Evolutionary conservation across 2,113 vertebrate species (phyloP).

Genomic region (Lophochroa leadbeateri): DNA sequence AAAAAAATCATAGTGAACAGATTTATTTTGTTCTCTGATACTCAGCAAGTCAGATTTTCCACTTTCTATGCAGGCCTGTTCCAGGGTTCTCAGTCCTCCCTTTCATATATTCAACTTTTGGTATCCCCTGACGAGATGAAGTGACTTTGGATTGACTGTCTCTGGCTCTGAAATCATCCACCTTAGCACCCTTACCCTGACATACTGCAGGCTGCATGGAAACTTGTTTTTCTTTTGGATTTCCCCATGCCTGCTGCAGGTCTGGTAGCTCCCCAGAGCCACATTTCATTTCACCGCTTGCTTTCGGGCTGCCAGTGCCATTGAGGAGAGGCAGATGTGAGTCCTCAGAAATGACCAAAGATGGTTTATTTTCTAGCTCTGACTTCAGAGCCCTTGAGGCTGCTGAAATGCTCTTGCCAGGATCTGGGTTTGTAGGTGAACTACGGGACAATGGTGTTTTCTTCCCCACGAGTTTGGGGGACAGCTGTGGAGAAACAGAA

Average conservation of each 20-base stretch:
- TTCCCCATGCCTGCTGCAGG: neutral
- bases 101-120: neutral
- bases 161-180: neutral
- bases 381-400: slow-evolving; percentile 25
- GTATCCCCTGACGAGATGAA: neutral
- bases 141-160: slow-evolving; percentile 22
- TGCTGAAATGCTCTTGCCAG: neutral
- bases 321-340: neutral
- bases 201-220: neutral
- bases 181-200: neutral
- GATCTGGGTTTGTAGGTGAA: slow-evolving; percentile 55
- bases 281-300: neutral
- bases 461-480: slow-evolving; percentile 70
- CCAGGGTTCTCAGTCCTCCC: neutral
- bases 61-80: no score
- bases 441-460: slow-evolving; percentile 22
- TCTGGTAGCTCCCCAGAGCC: neutral
- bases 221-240: neutral
- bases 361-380: slow-evolving; percentile 36
- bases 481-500: slow-evolving; percentile 64
- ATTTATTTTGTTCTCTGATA: no score
- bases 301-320: neutral
- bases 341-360: neutral
- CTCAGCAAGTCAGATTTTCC: no score
- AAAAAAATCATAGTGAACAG: no score